These are phyloP conservation scores for Myotis pilosus DNA, from an alignment of 2,797 vertebrate genomes.

Conservation along the genomic window DNA sequence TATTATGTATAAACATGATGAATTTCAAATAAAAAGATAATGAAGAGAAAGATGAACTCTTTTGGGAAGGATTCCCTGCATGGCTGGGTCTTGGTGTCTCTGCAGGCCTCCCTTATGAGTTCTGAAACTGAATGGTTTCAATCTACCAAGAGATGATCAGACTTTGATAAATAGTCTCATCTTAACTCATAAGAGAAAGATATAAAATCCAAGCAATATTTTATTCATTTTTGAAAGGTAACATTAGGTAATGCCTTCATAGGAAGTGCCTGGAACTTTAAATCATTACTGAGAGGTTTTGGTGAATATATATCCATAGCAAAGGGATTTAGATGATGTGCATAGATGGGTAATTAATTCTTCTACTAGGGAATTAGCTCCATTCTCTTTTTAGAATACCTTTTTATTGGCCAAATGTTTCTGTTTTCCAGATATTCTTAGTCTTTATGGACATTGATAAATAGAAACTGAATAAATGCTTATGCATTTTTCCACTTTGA, in stretches of 20 bases:
- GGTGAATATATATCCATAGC: not conserved
- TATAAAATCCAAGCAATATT: not conserved
- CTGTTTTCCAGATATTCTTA: not conserved
- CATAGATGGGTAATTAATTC: not conserved
- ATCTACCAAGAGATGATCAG: not conserved
- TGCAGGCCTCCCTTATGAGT: not conserved
- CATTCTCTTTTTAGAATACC: not conserved
- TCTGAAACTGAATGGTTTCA: not conserved
- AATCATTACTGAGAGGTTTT: constrained; percentile 1
- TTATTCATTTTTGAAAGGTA: not conserved
- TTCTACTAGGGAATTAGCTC: not conserved
- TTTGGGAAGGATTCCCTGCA: not conserved
- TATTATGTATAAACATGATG: not conserved
- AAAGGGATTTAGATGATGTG: not conserved
- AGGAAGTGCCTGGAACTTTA: not conserved
- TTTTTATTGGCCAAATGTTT: not conserved
- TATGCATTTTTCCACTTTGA: not conserved
- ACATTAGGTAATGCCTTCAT: not conserved
- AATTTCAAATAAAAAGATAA: not conserved
- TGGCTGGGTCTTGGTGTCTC: not conserved
- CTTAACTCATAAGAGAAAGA: not conserved
- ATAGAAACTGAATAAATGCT: not conserved
- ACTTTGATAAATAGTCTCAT: not conserved
- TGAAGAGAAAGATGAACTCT: not conserved
- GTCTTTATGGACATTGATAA: not conserved